Evolutionary conservation across 2,797 vertebrate genomes (phyloP), one percentile per base, ranked within the genome.

Genomic region (Anguilla anguilla): DNA sequence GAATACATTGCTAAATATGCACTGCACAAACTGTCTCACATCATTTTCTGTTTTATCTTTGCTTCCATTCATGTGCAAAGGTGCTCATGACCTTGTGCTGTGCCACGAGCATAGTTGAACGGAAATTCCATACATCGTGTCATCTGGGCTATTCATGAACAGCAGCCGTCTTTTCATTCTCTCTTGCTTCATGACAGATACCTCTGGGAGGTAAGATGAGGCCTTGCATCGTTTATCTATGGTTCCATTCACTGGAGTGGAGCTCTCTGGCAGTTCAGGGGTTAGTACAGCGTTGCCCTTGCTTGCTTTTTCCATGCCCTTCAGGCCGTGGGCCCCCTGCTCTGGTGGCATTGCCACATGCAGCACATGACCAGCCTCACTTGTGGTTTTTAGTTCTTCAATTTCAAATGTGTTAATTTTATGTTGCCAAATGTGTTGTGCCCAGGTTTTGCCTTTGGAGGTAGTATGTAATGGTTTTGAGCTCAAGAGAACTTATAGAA

Each of bases 291-390:
- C 69, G 7, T 28, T 15, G 69, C n/a, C 69, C 69, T 72, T 72
- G 69, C 28, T n/a, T 35, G 69, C 82, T 22, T 84, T 57, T 84
- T 83, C 51, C 35, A 10, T 84, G 82, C 49, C 25, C 82, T 84
- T 84, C 82, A 84, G 51, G 10, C 15, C 82, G 15, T 35, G 35
- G 77, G 77, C 35, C 77, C 43, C 35, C 19, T 67, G 61, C 22
- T n/a, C 61, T 31, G 31, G 28, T 19, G 2, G 39, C 43, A 43
- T 46, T 81, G 77, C 77, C 35, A 81, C 31, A 46, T 81, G 35
- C 15, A 81, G 77, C 39, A n/a, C 77, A 17, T 81, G 77, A 81
- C 35, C 35, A 15, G 4, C 35, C 22, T 25, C 13, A 7, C 39
- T 22, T 43, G 39, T n/a, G 19, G 1, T 43, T 81, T 39, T 46